Percentiles rank a stretch among this genome's conserved stretches.
Evolutionary conservation across 2,113 vertebrate genomes (phyloP).

Genomic region (Hymenochirus boettgeri): DNA sequence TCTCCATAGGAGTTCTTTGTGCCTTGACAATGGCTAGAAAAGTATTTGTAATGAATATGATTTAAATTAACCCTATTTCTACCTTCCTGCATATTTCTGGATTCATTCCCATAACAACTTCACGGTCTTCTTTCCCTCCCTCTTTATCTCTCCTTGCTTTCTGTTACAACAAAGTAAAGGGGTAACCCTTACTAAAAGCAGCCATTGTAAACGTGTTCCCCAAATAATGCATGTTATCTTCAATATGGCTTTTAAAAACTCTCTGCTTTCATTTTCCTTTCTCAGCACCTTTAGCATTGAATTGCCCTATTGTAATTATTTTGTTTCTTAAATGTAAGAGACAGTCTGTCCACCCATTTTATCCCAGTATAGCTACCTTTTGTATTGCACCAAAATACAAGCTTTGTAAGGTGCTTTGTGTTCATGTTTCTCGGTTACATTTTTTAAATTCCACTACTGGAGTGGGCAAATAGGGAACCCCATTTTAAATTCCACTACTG

Average conservation of each 20-base stretch:
- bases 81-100: no score
- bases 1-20: no score
- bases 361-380: background rate
- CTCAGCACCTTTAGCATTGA: background rate
- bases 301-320: background rate
- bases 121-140: no score
- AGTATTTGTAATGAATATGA: no score
- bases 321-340: slow-evolving; percentile 6
- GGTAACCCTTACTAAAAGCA: background rate
- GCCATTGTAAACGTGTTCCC: background rate
- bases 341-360: slow-evolving; percentile 1
- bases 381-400: background rate
- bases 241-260: slow-evolving; percentile 24
- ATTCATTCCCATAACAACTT: no score
- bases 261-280: background rate
- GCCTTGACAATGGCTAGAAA: no score
- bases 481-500: background rate
- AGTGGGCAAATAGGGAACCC: background rate
- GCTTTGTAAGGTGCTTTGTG: background rate
- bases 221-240: slow-evolving; percentile 10
- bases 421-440: background rate
- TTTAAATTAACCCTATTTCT: no score
- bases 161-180: background rate
- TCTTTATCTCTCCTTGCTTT: background rate
- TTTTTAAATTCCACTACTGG: background rate